phyloP scores from a whole-genome alignment of 2,888 invertebrate genomes.

The Kryphioiulus occultus region DNA sequence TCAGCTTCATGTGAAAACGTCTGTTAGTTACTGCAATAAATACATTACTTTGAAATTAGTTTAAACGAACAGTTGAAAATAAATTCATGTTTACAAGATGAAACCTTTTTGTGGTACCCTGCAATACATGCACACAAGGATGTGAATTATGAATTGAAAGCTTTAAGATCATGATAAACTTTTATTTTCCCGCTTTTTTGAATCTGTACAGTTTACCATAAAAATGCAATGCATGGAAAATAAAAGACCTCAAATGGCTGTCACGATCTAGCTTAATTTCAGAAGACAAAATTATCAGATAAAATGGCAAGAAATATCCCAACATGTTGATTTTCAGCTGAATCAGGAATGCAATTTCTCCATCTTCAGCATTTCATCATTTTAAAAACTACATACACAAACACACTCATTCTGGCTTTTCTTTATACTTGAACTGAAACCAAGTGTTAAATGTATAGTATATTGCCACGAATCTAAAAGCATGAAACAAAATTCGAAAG shows the following conservation, averaged over 20 bases:
- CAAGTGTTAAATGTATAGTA: too few relatives aligned
- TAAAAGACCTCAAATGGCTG: conserved; percentile 37
- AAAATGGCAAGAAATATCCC: background rate
- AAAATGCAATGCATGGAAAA: conserved; percentile 39
- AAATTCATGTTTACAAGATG: too few relatives aligned
- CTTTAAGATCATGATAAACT: conserved; percentile 16
- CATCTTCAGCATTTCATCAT: background rate
- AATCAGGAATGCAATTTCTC: background rate
- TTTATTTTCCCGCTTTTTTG: conserved; percentile 22
- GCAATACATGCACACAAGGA: too few relatives aligned
- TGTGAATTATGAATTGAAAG: background rate
- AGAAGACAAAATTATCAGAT: background rate
- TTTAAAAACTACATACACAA: background rate
- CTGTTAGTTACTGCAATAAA: too few relatives aligned
- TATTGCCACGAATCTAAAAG: background rate
- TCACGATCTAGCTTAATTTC: background rate
- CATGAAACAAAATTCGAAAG: background rate
- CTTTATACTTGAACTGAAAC: background rate
- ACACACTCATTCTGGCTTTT: background rate
- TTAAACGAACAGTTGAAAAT: too few relatives aligned
- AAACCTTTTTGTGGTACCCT: too few relatives aligned
- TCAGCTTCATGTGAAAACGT: too few relatives aligned
- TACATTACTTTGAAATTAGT: too few relatives aligned
- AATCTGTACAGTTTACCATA: conserved; percentile 35
- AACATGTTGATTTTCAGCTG: background rate